A percentile compares a stretch with the other conserved stretches of the same genome.
These are phyloP conservation scores for Dufourea novaeangliae DNA, from an alignment of 1,140 invertebrate species.

Conservation along the genomic window DNA sequence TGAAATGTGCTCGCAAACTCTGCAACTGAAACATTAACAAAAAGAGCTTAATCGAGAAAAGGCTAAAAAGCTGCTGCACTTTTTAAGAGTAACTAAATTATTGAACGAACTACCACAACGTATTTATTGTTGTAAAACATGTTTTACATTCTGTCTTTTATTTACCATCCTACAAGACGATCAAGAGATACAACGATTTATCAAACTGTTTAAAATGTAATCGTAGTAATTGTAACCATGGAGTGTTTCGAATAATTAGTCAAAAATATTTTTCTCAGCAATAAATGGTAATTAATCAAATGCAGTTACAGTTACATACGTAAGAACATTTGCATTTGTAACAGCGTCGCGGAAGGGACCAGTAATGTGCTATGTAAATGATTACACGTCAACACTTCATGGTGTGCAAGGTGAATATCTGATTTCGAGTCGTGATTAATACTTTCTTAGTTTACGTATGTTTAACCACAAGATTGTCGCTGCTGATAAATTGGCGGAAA, in stretches of 20 bases:
- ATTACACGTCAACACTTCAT: slow-evolving; percentile 33
- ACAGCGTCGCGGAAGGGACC: slow-evolving; percentile 5
- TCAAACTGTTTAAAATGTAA: too few relatives aligned
- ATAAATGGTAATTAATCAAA: not conserved
- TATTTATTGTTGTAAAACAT: too few relatives aligned
- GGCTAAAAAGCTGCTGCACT: too few relatives aligned
- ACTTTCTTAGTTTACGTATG: slow-evolving; percentile 32
- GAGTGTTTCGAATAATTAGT: not conserved
- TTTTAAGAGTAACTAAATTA: too few relatives aligned
- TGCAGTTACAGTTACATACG: slow-evolving; percentile 15
- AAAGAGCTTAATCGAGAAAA: too few relatives aligned
- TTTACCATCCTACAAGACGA: too few relatives aligned
- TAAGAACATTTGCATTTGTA: not conserved
- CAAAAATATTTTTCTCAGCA: not conserved
- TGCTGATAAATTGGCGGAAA: slow-evolving; percentile 42
- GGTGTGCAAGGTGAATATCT: slow-evolving; percentile 11
- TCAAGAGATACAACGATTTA: too few relatives aligned
- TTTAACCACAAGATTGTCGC: slow-evolving; percentile 35
- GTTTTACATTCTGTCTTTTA: too few relatives aligned
- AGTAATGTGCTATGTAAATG: slow-evolving; percentile 2
- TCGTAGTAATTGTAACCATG: too few relatives aligned
- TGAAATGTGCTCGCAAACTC: too few relatives aligned
- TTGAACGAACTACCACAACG: too few relatives aligned
- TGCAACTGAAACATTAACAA: too few relatives aligned
- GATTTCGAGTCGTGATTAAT: slow-evolving; percentile 40